phyloP scores from a whole-genome alignment of 2,113 vertebrate genomes.

The Ctenomys sociabilis region DNA sequence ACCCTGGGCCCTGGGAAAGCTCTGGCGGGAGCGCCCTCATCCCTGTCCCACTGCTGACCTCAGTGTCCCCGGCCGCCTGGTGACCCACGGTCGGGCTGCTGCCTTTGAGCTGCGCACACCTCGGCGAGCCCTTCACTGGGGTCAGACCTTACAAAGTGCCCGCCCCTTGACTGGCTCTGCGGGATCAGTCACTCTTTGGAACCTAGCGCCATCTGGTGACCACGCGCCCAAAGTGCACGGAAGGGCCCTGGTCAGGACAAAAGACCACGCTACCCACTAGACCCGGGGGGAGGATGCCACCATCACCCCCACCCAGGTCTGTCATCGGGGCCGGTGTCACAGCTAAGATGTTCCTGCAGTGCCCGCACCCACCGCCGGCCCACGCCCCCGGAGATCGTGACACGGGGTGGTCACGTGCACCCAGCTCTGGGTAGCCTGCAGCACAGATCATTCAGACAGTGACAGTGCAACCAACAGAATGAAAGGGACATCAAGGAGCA shows the following conservation, averaged over 20 bases:
- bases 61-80: not conserved
- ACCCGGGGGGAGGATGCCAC: not conserved
- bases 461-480: not conserved
- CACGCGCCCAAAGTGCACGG: not conserved
- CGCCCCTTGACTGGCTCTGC: rapidly evolving
- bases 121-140: not conserved
- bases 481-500: not conserved
- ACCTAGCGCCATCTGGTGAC: not conserved
- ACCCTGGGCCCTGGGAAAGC: rapidly evolving
- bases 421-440: not conserved
- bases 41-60: rapidly evolving
- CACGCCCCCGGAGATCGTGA: not conserved
- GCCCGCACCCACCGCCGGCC: not conserved
- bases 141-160: not conserved
- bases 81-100: rapidly evolving
- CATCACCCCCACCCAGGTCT: not conserved
- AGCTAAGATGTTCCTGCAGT: not conserved
- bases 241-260: not conserved
- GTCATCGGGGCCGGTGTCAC: not conserved
- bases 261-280: not conserved
- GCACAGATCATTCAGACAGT: not conserved
- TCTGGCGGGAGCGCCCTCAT: too few relatives aligned
- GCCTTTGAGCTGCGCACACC: not conserved
- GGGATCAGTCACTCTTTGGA: not conserved
- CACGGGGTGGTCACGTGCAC: not conserved